phyloP scores from a whole-genome alignment of 2,113 vertebrate species.

The Chaetodon trifascialis region DNA sequence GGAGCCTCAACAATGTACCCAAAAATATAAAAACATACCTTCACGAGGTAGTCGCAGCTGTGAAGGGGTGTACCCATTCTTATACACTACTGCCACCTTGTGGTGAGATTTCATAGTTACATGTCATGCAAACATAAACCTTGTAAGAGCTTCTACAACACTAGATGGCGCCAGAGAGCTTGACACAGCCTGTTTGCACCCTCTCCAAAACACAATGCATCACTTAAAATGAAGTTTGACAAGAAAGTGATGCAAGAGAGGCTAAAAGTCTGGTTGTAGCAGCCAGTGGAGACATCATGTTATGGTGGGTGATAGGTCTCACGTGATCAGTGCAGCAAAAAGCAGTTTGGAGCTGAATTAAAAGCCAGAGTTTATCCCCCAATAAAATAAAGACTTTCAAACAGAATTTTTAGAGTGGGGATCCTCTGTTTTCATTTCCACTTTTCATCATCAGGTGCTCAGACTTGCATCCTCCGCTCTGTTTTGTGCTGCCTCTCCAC shows the following conservation, averaged over 20 bases:
- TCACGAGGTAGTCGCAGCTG: background rate
- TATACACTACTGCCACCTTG: slow-evolving; percentile 52
- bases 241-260: slow-evolving; percentile 49
- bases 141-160: background rate
- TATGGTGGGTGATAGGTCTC: slow-evolving; percentile 14
- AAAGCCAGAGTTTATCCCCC: background rate
- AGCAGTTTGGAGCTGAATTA: background rate
- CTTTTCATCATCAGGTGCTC: background rate
- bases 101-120: background rate
- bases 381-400: background rate
- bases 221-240: background rate
- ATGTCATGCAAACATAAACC: rapidly evolving
- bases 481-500: too few relatives aligned
- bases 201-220: background rate
- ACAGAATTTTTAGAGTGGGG: background rate
- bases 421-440: background rate
- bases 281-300: slow-evolving; percentile 25
- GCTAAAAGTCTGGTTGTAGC: slow-evolving; percentile 23
- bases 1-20: background rate
- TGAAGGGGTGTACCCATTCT: background rate
- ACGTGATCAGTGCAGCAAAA: background rate
- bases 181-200: background rate
- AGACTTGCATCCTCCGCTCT: background rate
- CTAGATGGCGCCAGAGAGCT: slow-evolving; percentile 54
- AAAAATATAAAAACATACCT: background rate